phyloP scores from a whole-genome alignment of 2,113 vertebrate species.

The Bucco capensis region DNA sequence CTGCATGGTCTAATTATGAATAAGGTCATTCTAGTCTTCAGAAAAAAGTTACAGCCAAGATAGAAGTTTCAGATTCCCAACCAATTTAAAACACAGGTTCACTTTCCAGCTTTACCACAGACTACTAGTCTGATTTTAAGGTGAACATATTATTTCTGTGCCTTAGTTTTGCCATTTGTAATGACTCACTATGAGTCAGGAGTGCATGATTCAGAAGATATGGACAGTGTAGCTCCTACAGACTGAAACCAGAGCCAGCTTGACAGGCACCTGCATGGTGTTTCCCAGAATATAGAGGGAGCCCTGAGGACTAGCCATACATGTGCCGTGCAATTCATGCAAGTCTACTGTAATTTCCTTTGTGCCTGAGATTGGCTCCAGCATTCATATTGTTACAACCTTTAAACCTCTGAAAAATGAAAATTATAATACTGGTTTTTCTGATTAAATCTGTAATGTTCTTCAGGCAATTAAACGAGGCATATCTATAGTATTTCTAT shows the following conservation, averaged over 20 bases:
- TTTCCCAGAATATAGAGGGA: background rate
- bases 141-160: background rate
- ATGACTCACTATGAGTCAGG: constrained; percentile 39
- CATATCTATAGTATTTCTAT: background rate
- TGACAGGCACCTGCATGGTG: background rate
- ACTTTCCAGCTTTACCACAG: background rate
- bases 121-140: background rate
- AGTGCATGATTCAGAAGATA: constrained; percentile 27
- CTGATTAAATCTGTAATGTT: background rate
- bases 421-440: background rate
- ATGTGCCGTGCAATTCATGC: background rate
- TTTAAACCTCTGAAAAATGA: background rate
- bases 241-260: constrained; percentile 18
- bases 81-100: background rate
- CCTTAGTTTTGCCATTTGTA: constrained; percentile 18
- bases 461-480: background rate
- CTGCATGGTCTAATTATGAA: background rate
- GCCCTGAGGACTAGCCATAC: background rate
- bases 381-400: background rate
- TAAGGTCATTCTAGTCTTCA: background rate
- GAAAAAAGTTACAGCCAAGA: background rate
- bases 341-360: background rate
- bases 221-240: background rate
- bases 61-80: background rate
- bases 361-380: background rate